Evolutionary conservation across 2,797 vertebrate genomes (phyloP).

Genomic region (Aphelocoma californica): DNA sequence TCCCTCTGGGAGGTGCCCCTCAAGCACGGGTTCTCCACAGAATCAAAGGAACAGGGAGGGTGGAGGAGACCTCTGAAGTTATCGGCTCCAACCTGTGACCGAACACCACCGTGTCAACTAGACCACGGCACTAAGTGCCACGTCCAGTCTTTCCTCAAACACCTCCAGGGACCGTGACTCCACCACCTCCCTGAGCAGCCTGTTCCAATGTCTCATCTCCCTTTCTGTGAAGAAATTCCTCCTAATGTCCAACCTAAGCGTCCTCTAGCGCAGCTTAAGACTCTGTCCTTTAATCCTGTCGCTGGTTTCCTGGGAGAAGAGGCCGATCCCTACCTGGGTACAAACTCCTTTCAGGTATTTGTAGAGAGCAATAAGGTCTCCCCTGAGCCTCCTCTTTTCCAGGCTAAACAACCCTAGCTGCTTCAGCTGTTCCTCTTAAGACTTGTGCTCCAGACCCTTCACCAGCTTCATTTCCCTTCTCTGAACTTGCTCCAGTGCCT

Average conservation of each 20-base stretch:
- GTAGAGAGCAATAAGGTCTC: too few species aligned
- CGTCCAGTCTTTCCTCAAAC: neutral
- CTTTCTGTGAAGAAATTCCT: neutral
- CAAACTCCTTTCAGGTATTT: neutral
- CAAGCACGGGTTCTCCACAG: rapidly evolving
- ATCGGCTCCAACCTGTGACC: rapidly evolving
- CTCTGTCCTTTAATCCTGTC: neutral
- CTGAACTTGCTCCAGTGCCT: neutral
- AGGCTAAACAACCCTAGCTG: neutral
- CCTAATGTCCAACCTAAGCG: neutral
- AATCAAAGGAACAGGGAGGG: rapidly evolving
- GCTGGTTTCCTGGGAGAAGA: neutral
- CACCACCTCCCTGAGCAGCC: neutral
- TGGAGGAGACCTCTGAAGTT: rapidly evolving
- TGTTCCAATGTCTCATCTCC: neutral
- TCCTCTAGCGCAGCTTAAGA: rapidly evolving
- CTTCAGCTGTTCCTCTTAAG: neutral
- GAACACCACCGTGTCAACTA: neutral
- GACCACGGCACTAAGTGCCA: too few species aligned
- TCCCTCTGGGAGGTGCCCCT: too few species aligned
- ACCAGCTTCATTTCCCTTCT: neutral
- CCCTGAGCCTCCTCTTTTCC: neutral
- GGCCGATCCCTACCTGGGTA: neutral
- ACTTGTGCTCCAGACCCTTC: neutral
- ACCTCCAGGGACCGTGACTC: neutral